A percentile compares a stretch with the other conserved stretches of the same genome.
phyloP scores from a whole-genome alignment of 2,888 invertebrate species.

The Folsomia manolachei region DNA sequence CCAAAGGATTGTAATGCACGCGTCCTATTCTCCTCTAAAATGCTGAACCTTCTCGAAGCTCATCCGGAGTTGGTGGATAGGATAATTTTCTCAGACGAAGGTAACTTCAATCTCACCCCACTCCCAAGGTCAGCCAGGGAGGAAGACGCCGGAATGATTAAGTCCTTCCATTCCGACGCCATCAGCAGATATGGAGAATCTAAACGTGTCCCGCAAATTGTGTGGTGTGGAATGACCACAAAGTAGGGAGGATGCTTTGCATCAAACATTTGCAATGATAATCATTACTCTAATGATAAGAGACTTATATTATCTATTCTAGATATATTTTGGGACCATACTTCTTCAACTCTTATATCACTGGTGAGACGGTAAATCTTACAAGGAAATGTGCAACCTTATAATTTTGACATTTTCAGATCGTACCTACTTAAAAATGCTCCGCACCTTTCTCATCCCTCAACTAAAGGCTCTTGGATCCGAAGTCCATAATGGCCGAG shows the following conservation, averaged over 20 bases:
- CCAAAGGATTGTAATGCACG: slow-evolving; percentile 38
- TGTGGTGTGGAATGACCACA: slow-evolving; percentile 48
- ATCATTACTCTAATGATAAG: too few species aligned
- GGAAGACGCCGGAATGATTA: not conserved
- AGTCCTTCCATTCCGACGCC: not conserved
- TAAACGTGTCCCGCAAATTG: slow-evolving; percentile 40
- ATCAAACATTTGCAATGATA: too few species aligned
- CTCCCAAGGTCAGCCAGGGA: not conserved
- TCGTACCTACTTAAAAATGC: slow-evolving; percentile 46
- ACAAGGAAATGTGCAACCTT: not conserved
- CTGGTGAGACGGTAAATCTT: slow-evolving; percentile 32
- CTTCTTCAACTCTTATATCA: slow-evolving; percentile 48
- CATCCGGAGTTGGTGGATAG: slow-evolving; percentile 36
- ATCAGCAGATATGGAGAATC: not conserved
- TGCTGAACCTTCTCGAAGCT: slow-evolving; percentile 37
- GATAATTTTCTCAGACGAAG: slow-evolving; percentile 49
- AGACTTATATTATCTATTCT: too few species aligned
- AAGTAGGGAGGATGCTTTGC: too few species aligned
- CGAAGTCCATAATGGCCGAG: not conserved
- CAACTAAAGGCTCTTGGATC: slow-evolving; percentile 24
- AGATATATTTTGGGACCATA: slow-evolving; percentile 48
- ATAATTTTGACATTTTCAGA: slow-evolving; percentile 25
- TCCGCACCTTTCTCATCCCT: slow-evolving; percentile 38
- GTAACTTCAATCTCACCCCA: slow-evolving; percentile 37
- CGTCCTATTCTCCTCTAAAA: slow-evolving; percentile 33